Base-by-base conservation (phyloP, 2,113 vertebrate genomes). In the Ceyx cyanopectus region DNA sequence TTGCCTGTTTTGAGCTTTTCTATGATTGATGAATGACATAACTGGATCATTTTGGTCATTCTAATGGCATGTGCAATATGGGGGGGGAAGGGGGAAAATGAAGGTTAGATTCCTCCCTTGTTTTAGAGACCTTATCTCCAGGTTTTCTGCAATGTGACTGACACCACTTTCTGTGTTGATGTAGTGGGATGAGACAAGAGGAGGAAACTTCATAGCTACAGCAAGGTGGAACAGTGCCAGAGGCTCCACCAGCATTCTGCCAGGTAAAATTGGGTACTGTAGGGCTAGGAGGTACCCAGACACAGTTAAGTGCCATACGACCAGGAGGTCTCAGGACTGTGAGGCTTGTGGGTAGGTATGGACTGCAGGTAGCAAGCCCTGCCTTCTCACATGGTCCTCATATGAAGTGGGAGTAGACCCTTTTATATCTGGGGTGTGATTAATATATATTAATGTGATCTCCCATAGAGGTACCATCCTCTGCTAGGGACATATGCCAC, bases 191-290 rank as follows among this genome's bases (percentile, higher is more conserved):
- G 40, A 60, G 32, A 60, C 75, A 20, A 57, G 18, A 54, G 50
- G 34, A 77, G 46, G 41, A 58, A 50, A 45, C 11, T 18, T 30
- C 21, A 5, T 1, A 69, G 45, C 63, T 74, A 48, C 60, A 83
- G 65, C 46, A 27, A 77, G 43, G 37, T 48, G 53, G 24, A 40
- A 60, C 5, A 1, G 13, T 74, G 68, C 54, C 12, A 2, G 0
- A 1, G 29, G 27, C n/a, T 82, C 41, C 41, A 41, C 34, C n/a
- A n/a, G 67, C 51, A 69, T 56, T 57, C 70, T 85, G 45, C 12
- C 53, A 37, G 50, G 10, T n/a, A 48, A 0, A 0, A 7, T 29
- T 60, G 32, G 30, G 27, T 81, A 19, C 66, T 4, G 0, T 29
- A 34, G 6, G 17, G 22, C 45, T 65, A 20, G 48, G 62, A 86